Base-by-base conservation (phyloP, 2,888 invertebrate genomes). In the Sarcophaga caerulescens region DNA sequence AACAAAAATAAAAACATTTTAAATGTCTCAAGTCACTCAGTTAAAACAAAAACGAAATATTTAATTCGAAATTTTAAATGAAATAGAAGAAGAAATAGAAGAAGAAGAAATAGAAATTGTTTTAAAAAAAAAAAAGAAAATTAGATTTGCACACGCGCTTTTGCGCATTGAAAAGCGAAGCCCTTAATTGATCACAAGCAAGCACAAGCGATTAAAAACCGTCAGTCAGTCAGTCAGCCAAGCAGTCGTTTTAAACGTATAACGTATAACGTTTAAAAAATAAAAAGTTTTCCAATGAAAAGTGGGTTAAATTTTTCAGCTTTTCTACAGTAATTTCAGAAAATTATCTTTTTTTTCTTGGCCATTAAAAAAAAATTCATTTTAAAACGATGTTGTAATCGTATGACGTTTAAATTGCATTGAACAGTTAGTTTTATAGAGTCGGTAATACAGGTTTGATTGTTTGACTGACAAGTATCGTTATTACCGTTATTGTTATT, bases 101-200 rank as follows among this genome's bases (percentile, higher is more conserved):
- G 11, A 47, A 47, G 14, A 52, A 12, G 12, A 52, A 52, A 17
- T 17, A 14, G 52, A 52, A 52, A 52, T 14, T 52, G 52, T 17
- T 14, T 4, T n/a, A 71, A 47, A 47, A 14, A 47, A 25, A 71
- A 59, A 10, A 10, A 35, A 35, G 35, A 52, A 52, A 52, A 52
- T 52, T 71, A 35, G 57, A 25, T 71, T 71, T 59, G 6, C 11
- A 19, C 59, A 71, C 71, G 35, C 57, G 71, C 69, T 17, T 25
- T 70, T 71, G 52, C 71, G 19, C 35, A n/a, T 71, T 59, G 12
- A 35, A 25, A 25, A 19, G 21, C 17, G 25, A 71, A 71, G n/a
- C 71, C 71, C 59, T 57, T 71, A 71, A 71, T 71, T 59, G 35
- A 19, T 71, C 11, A 4, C 12, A 19, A 19, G 19, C 71, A 57